phyloP scores from a whole-genome alignment of 2,113 vertebrate species.

The Thamnaconus septentrionalis region DNA sequence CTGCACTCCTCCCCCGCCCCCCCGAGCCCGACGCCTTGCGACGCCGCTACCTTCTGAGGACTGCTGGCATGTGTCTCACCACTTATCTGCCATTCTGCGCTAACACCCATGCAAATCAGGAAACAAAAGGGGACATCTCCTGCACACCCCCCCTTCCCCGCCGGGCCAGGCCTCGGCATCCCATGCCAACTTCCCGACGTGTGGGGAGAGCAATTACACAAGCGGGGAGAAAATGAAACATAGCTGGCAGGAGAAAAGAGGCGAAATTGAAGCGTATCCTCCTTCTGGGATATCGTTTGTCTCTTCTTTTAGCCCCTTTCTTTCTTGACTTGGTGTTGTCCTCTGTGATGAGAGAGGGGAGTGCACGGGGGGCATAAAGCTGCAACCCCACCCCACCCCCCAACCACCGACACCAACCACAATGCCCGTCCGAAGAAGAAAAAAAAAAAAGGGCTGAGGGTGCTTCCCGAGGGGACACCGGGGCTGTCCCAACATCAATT shows the following conservation, averaged over 20 bases:
- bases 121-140: conserved; percentile 69
- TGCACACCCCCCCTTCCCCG: conserved; percentile 45
- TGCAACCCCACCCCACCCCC: conserved; percentile 21
- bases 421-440: conserved; percentile 6
- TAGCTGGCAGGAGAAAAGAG: conserved; percentile 59
- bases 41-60: conserved; percentile 47
- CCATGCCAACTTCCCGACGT: conserved; percentile 69
- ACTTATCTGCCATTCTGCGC: conserved; percentile 63
- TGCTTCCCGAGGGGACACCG: conserved; percentile 64
- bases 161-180: conserved; percentile 12
- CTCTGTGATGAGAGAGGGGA: conserved; percentile 59
- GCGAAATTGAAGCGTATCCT: conserved; percentile 80
- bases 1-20: too few relatives aligned
- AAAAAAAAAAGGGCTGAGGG: conserved; percentile 52
- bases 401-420: conserved; percentile 44
- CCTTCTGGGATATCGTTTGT: conserved; percentile 69
- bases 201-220: conserved; percentile 73
- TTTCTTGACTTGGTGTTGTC: conserved; percentile 72
- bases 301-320: conserved; percentile 61
- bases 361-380: conserved; percentile 46
- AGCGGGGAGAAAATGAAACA: conserved; percentile 68
- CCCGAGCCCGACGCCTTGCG: conserved; percentile 10
- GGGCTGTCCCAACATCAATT: conserved; percentile 84
- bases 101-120: conserved; percentile 75
- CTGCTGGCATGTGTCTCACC: conserved; percentile 47